A percentile compares a stretch with the other conserved stretches of the same genome.
These are phyloP conservation scores for Anableps anableps DNA, from an alignment of 2,797 vertebrate species.

Conservation along the genomic window DNA sequence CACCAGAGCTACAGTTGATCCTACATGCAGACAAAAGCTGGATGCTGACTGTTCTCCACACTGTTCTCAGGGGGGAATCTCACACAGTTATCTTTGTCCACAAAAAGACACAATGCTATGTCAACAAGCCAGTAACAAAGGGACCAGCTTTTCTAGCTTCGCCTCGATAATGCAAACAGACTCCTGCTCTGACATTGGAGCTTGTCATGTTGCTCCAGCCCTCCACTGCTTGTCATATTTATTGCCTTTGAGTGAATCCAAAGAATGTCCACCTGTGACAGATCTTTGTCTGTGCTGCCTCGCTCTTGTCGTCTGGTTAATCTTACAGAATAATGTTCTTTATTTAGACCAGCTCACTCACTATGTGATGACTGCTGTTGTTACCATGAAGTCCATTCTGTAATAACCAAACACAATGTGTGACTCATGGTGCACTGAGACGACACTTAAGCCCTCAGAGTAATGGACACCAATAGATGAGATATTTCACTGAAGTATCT, in stretches of 20 bases:
- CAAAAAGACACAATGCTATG: constrained; percentile 67
- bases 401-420: constrained; percentile 64
- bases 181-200: constrained; percentile 56
- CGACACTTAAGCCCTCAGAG: constrained; percentile 64
- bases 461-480: constrained; percentile 62
- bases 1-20: constrained; percentile 51
- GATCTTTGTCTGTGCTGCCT: constrained; percentile 55
- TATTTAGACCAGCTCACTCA: constrained; percentile 69
- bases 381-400: constrained; percentile 49
- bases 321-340: constrained; percentile 69
- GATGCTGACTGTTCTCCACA: constrained; percentile 58
- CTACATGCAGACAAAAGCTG: constrained; percentile 25
- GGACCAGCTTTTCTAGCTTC: constrained; percentile 46
- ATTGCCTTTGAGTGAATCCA: constrained; percentile 57
- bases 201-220: constrained; percentile 22
- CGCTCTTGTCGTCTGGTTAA: constrained; percentile 73
- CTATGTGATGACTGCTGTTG: constrained; percentile 57
- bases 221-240: constrained; percentile 59
- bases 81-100: constrained; percentile 80
- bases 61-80: constrained; percentile 73
- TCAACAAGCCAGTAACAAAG: constrained; percentile 57
- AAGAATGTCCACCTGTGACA: constrained; percentile 74
- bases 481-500: constrained; percentile 47
- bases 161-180: constrained; percentile 49
- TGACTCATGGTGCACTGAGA: constrained; percentile 43